A percentile compares a stretch with the other conserved stretches of the same genome.
These are phyloP conservation scores for Melanotaenia duboulayi DNA, from an alignment of 2,113 vertebrate species.

Conservation along the genomic window DNA sequence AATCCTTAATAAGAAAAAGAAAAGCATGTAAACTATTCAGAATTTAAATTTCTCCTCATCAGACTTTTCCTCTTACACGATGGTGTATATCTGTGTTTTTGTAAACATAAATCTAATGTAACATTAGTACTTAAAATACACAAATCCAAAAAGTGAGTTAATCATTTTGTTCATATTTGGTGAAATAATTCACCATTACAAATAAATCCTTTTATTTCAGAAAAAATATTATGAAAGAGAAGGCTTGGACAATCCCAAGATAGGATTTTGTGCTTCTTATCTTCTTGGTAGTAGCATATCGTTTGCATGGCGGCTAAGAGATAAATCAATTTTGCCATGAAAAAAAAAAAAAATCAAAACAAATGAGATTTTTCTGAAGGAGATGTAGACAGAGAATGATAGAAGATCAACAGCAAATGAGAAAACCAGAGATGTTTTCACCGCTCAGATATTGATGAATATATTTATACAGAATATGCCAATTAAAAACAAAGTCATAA, in stretches of 20 bases:
- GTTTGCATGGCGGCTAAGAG: slow-evolving; percentile 46
- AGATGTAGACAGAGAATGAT: slow-evolving; percentile 13
- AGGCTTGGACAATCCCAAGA: slow-evolving; percentile 53
- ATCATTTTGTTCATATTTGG: neutral
- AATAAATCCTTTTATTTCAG: slow-evolving; percentile 60
- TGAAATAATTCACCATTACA: slow-evolving; percentile 28
- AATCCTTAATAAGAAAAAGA: too few relatives aligned
- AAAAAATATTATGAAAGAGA: slow-evolving; percentile 62
- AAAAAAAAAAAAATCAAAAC: slow-evolving; percentile 63
- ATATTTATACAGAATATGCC: slow-evolving; percentile 21
- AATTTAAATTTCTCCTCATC: neutral
- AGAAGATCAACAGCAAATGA: slow-evolving; percentile 6
- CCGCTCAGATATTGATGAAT: slow-evolving; percentile 33
- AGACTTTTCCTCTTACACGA: neutral
- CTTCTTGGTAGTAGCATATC: slow-evolving; percentile 43
- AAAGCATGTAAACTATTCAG: neutral
- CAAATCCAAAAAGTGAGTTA: neutral
- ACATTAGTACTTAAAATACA: slow-evolving; percentile 5
- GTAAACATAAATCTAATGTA: too few relatives aligned
- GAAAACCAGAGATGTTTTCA: neutral
- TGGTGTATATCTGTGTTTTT: neutral
- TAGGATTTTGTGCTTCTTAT: slow-evolving; percentile 67
- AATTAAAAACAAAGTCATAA: slow-evolving; percentile 65
- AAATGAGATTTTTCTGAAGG: slow-evolving; percentile 52
- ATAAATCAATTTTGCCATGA: slow-evolving; percentile 66